phyloP scores from a whole-genome alignment of 1,140 invertebrate genomes.

The Portunus trituberculatus region DNA sequence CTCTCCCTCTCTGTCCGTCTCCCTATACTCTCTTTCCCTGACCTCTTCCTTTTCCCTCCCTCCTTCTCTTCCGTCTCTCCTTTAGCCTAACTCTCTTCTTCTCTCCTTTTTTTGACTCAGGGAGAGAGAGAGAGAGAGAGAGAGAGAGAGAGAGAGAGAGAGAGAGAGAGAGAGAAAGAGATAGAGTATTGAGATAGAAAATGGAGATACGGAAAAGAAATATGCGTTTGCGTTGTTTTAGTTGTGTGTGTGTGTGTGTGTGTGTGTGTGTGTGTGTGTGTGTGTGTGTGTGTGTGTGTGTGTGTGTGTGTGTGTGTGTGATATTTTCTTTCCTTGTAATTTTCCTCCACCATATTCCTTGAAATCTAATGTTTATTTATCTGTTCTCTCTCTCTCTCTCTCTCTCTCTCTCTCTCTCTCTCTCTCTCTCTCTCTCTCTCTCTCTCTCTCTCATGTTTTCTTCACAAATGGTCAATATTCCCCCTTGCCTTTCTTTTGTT shows the following conservation, averaged over 20 bases:
- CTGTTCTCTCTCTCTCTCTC: not conserved
- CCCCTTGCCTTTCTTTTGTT: not conserved
- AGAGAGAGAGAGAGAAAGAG: not conserved
- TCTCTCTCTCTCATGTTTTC: not conserved
- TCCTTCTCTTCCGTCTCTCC: not conserved
- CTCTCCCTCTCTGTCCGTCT: not conserved
- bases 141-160: slow-evolving; percentile 9
- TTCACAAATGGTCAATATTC: not conserved
- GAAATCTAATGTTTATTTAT: not conserved
- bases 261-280: too few species aligned
- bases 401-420: slow-evolving; percentile 22
- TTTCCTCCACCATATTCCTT: not conserved
- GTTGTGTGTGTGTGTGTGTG: too few species aligned
- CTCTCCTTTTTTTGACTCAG: not conserved
- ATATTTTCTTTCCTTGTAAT: not conserved
- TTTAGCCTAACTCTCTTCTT: not conserved
- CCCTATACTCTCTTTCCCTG: not conserved
- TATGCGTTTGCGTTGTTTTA: too few species aligned
- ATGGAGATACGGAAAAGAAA: not conserved
- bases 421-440: not conserved
- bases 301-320: too few species aligned
- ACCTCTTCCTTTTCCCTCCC: not conserved
- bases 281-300: too few species aligned
- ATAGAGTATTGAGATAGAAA: not conserved
- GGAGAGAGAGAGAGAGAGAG: too few species aligned